Base-by-base conservation (phyloP, 1,140 invertebrate species). In the Druon quercuslanigerum region DNA sequence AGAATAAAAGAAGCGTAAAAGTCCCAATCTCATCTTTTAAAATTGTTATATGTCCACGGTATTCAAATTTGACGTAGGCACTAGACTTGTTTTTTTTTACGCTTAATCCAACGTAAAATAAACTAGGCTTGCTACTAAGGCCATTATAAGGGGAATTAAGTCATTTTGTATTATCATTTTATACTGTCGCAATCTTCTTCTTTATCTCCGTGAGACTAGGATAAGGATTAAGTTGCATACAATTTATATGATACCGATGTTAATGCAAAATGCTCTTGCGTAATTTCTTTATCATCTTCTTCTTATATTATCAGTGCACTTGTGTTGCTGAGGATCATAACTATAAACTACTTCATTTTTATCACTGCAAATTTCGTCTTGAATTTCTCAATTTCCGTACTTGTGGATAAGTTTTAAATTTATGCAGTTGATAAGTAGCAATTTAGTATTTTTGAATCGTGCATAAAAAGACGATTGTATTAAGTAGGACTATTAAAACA, bases 211-310 rank as follows among this genome's bases (percentile, higher is more conserved):
- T 57, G 12, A 57, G 56, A 20, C 19, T 57, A 25, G 20, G 20
- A 25, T 60, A 60, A 60, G 57, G 57, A 33, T 60, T 20, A 60
- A 14, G 19, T 60, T 60, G 12, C 2, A 33, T 33, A 20, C 40
- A 60, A 60, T 60, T 60, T 60, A 60, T 60, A 25, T 60, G 25
- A 60, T 14, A 60, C 33, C 14, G 57, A 33, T 60, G 40, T 46
- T 46, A 46, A 46, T 46, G 20, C 57, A 33, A 25, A 60, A 60
- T 60, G 4, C 57, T 25, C 13, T 60, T 60, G 19, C 20, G 57
- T 20, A 60, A 60, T 25, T 60, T 60, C 57, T 33, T 60, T 60
- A 60, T 60, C 20, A 40, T 60, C 56, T 60, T 60, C 56, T 57
- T 57, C 19, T 19, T 5, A 17, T 54, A 57, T 57, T 20, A 57